Conservation (phyloP, 2,888 invertebrate species). For the Parascotia fuliginaria region DNA sequence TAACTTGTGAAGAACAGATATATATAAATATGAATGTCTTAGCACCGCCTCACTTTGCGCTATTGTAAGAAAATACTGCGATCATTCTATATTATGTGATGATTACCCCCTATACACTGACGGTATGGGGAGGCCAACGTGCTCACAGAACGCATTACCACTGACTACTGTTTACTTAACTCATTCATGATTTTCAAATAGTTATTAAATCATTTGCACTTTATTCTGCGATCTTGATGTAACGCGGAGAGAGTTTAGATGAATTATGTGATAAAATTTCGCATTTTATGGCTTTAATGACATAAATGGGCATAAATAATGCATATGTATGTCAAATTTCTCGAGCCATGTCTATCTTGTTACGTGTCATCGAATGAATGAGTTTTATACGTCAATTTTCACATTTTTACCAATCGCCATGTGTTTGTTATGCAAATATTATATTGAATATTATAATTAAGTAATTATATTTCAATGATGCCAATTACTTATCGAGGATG, state of each 20-base stretch:
- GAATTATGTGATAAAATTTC: constrained; percentile 1
- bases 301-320: not conserved
- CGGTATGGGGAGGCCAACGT: not conserved
- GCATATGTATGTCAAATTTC: constrained; percentile 7
- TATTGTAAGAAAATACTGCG: not conserved
- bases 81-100: not conserved
- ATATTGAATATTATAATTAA: constrained; percentile 5
- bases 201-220: not conserved
- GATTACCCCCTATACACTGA: not conserved
- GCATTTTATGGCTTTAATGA: not conserved
- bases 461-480: not conserved
- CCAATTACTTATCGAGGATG: constrained; percentile 2
- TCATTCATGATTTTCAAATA: not conserved
- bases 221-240: not conserved
- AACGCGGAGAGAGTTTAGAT: constrained; percentile 1
- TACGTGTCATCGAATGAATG: constrained; percentile 7
- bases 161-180: not conserved
- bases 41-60: not conserved
- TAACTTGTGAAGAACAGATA: too few species aligned
- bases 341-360: constrained; percentile 2
- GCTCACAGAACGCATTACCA: not conserved
- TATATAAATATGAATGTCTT: too few species aligned
- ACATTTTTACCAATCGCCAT: constrained; percentile 6
- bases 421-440: not conserved
- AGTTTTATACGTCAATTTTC: constrained; percentile 15